A percentile compares a stretch with the other conserved stretches of the same genome.
Conservation (phyloP, 2,888 invertebrate species). For the Ophioninae sp. region DNA sequence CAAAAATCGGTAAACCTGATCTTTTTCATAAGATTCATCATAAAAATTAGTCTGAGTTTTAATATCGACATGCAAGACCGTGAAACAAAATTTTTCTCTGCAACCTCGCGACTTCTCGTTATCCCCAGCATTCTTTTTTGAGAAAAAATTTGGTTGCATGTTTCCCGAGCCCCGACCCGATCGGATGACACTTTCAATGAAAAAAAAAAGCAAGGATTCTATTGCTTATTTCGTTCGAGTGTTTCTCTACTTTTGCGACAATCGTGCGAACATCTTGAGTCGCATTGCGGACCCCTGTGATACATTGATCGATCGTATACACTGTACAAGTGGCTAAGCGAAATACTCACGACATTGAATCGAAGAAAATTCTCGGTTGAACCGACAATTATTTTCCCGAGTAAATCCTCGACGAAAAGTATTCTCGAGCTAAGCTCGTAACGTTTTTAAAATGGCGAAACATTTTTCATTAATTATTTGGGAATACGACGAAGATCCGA, state of each 20-base stretch:
- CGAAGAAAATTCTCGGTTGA: not conserved
- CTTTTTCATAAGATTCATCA: no score
- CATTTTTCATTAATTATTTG: not conserved
- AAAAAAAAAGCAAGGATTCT: not conserved
- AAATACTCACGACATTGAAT: slow-evolving; percentile 5
- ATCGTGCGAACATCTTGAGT: slow-evolving; percentile 10
- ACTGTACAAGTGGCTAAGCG: slow-evolving; percentile 25
- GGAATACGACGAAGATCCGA: not conserved
- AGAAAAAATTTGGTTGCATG: not conserved
- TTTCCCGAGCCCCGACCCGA: not conserved
- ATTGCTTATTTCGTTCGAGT: not conserved
- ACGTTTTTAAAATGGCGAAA: not conserved
- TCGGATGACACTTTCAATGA: not conserved
- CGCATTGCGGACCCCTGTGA: slow-evolving; percentile 53
- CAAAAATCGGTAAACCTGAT: no score
- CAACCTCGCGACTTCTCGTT: no score
- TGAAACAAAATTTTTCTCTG: no score
- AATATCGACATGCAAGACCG: no score
- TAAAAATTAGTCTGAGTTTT: no score
- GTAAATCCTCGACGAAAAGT: not conserved
- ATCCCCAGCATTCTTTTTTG: no score
- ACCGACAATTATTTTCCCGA: not conserved
- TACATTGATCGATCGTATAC: slow-evolving; percentile 19
- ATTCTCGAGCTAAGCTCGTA: not conserved
- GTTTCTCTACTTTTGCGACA: not conserved